phyloP scores from a whole-genome alignment of 2,888 invertebrate genomes.

The Heliconius ethilla region DNA sequence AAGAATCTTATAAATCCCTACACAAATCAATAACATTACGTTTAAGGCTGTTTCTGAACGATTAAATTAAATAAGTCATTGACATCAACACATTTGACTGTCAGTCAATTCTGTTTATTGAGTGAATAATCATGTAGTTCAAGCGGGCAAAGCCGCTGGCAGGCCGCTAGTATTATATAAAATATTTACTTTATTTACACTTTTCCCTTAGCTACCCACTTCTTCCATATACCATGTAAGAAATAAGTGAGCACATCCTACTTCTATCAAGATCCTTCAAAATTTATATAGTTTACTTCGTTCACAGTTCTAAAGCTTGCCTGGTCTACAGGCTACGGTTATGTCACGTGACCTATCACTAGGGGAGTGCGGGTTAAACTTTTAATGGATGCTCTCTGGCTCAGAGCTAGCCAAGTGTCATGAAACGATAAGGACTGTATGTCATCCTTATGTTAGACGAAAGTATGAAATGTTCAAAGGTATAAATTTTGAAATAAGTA shows the following conservation, averaged over 20 bases:
- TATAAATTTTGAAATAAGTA: slow-evolving; percentile 13
- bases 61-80: too few relatives aligned
- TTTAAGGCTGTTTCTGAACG: too few relatives aligned
- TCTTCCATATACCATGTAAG: neutral
- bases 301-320: slow-evolving; percentile 24
- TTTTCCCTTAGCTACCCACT: neutral
- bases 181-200: neutral
- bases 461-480: slow-evolving; percentile 14
- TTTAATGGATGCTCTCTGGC: slow-evolving; percentile 46
- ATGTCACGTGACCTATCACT: slow-evolving; percentile 44
- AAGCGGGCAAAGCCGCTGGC: too few relatives aligned
- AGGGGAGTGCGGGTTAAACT: slow-evolving; percentile 43
- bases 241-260: neutral
- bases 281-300: slow-evolving; percentile 20
- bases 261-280: neutral
- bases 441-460: slow-evolving; percentile 21
- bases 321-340: slow-evolving; percentile 37
- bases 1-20: too few relatives aligned
- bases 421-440: slow-evolving; percentile 27
- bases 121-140: too few relatives aligned
- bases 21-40: too few relatives aligned
- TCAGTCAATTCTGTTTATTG: too few relatives aligned
- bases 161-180: neutral
- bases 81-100: too few relatives aligned
- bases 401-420: slow-evolving; percentile 37